phyloP scores from a whole-genome alignment of 2,797 vertebrate genomes.

The Premnoplex brunnescens region DNA sequence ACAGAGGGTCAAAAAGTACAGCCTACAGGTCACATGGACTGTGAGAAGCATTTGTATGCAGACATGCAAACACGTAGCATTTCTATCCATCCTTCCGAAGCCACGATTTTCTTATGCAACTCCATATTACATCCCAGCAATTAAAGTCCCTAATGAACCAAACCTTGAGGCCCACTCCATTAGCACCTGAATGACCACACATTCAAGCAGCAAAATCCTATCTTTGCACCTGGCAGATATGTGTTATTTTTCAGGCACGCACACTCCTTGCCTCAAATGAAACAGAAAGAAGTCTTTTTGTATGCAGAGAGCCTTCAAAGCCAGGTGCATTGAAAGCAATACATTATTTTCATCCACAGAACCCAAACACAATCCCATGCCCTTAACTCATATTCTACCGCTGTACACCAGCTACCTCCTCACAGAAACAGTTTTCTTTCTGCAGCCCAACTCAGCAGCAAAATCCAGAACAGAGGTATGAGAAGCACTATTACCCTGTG shows the following conservation, averaged over 20 bases:
- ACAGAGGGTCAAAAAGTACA: neutral
- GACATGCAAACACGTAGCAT: accelerated
- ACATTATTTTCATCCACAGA: neutral
- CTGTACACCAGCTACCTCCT: neutral
- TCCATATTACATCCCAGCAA: neutral
- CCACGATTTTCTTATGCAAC: neutral
- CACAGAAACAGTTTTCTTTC: neutral
- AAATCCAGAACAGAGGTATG: neutral
- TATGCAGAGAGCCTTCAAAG: neutral
- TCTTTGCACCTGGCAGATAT: neutral
- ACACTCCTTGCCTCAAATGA: neutral
- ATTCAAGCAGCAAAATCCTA: neutral
- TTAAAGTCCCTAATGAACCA: neutral
- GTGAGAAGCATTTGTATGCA: neutral
- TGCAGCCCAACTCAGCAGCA: neutral
- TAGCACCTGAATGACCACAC: neutral
- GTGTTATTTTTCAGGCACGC: neutral
- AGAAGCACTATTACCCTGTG: neutral
- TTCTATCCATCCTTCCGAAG: neutral
- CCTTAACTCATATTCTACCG: neutral
- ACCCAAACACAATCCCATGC: neutral
- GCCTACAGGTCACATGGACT: neutral
- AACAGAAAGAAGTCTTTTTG: neutral
- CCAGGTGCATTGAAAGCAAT: neutral
- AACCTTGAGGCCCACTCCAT: neutral